These are phyloP conservation scores for Ophion obscuratus DNA, from an alignment of 2,888 invertebrate species.

Conservation along the genomic window DNA sequence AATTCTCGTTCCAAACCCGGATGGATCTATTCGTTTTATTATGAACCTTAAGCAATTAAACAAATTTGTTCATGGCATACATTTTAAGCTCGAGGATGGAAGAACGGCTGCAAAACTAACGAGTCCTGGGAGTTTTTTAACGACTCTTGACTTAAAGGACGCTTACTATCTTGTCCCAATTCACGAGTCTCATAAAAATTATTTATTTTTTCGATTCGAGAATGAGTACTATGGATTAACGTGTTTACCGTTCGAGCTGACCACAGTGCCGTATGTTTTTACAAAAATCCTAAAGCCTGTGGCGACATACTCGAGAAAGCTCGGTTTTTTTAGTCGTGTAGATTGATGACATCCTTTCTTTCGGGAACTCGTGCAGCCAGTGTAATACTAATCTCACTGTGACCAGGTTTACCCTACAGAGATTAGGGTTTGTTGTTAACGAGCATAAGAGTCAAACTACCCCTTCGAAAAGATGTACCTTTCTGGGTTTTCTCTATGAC, in stretches of 20 bases:
- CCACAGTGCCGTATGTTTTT: constrained; percentile 44
- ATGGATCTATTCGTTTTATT: constrained; percentile 66
- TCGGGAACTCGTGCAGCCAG: constrained; percentile 34
- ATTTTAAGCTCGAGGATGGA: constrained; percentile 72
- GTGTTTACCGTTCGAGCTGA: constrained; percentile 44
- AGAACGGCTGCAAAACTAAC: constrained; percentile 61
- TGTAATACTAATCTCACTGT: constrained; percentile 19
- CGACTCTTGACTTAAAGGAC: constrained; percentile 45
- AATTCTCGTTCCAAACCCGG: constrained; percentile 67
- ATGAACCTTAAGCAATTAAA: constrained; percentile 70
- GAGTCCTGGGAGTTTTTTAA: constrained; percentile 27
- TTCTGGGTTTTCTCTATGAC: constrained; percentile 36
- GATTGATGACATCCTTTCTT: constrained; percentile 55
- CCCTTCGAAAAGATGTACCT: constrained; percentile 5
- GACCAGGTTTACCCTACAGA: constrained; percentile 15
- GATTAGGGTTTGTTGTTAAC: constrained; percentile 29
- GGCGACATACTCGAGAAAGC: constrained; percentile 20
- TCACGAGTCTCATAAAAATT: constrained; percentile 23
- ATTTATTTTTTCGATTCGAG: constrained; percentile 28
- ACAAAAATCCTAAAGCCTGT: constrained; percentile 59
- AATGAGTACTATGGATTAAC: constrained; percentile 39
- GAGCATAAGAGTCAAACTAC: constrained; percentile 26
- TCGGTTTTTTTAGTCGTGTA: constrained; percentile 44
- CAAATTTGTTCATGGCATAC: constrained; percentile 64
- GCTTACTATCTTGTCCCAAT: constrained; percentile 51